These are phyloP conservation scores for Rhagonycha lutea DNA, from an alignment of 2,888 invertebrate species.

Conservation along the genomic window DNA sequence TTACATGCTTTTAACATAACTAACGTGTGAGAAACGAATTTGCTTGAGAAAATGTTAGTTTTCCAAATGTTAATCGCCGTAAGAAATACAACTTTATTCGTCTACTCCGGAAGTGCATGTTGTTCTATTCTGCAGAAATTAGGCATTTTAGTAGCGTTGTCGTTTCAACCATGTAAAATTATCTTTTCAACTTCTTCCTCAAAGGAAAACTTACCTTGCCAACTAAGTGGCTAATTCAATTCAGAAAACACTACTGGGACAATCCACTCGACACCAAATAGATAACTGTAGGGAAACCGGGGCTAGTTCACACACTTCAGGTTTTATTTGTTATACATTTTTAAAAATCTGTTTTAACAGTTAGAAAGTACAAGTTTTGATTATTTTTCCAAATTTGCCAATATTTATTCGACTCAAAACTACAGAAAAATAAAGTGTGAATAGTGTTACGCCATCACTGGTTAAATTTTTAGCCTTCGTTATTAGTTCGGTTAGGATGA, in stretches of 20 bases:
- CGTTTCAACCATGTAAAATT: not conserved
- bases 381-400: no score
- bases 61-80: not conserved
- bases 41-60: not conserved
- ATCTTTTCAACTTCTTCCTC: not conserved
- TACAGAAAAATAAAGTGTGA: no score
- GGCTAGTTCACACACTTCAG: no score
- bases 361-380: no score
- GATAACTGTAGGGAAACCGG: not conserved
- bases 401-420: no score
- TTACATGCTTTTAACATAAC: not conserved
- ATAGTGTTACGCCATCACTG: no score
- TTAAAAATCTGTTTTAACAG: no score
- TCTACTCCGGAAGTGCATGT: not conserved
- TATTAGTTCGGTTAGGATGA: no score
- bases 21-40: not conserved
- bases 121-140: not conserved
- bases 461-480: no score
- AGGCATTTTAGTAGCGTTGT: not conserved
- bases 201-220: not conserved
- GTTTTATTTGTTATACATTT: not conserved
- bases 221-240: not conserved
- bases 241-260: not conserved
- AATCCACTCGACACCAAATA: not conserved
- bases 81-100: not conserved